Evolutionary conservation across 2,797 vertebrate genomes (phyloP).

Genomic region (Sciurus carolinensis): DNA sequence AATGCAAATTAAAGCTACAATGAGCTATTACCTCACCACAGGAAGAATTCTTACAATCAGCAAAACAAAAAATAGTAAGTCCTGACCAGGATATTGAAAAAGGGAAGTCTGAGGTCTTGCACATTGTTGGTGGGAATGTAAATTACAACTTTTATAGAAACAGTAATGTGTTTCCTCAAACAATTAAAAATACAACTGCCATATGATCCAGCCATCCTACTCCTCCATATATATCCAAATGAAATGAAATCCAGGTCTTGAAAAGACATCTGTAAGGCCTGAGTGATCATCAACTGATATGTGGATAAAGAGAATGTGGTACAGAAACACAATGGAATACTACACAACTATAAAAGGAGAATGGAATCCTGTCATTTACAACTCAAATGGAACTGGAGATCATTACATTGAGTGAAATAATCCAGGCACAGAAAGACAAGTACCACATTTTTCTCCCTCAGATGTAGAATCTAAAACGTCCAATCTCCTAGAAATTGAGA

Average conservation of each 20-base stretch:
- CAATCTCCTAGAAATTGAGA: too few species aligned
- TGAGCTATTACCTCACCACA: too few species aligned
- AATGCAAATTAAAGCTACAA: neutral
- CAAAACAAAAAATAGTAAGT: neutral
- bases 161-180: neutral
- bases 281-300: neutral
- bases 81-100: neutral
- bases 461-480: too few species aligned
- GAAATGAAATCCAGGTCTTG: neutral
- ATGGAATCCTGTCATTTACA: neutral
- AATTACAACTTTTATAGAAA: neutral
- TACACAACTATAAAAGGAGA: neutral
- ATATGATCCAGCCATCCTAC: neutral
- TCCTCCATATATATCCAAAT: neutral
- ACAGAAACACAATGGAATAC: neutral
- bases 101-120: too few species aligned
- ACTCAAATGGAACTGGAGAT: neutral
- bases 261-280: neutral
- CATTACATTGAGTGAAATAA: neutral
- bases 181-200: neutral
- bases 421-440: neutral
- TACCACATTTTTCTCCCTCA: too few species aligned
- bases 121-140: neutral
- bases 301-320: neutral
- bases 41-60: neutral